Conservation (phyloP, 2,113 vertebrate species). For the Dasyurus viverrinus region DNA sequence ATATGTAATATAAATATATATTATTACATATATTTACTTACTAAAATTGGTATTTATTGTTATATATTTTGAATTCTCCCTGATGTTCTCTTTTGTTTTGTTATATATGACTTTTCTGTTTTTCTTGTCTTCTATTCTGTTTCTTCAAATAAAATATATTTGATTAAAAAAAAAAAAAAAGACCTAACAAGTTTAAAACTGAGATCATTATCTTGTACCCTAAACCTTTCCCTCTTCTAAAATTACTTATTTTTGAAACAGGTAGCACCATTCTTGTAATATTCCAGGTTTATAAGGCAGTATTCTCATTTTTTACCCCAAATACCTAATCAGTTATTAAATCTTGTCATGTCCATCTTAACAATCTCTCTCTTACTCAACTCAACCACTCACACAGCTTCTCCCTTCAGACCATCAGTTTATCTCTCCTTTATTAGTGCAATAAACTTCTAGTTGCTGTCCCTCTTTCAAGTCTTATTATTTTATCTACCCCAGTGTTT, state of each 20-base stretch:
- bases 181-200: neutral
- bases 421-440: neutral
- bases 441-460: neutral
- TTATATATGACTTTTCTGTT: too few species aligned
- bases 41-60: too few species aligned
- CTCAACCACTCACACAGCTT: neutral
- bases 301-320: neutral
- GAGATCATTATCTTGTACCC: neutral
- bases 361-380: neutral
- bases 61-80: too few species aligned
- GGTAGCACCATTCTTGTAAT: neutral
- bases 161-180: neutral
- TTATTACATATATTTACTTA: too few species aligned
- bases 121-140: too few species aligned
- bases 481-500: neutral
- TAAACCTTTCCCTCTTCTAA: neutral
- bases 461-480: neutral
- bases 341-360: neutral
- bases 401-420: neutral
- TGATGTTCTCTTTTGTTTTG: too few species aligned
- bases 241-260: neutral
- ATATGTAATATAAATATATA: too few species aligned
- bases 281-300: neutral
- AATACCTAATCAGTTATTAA: neutral
- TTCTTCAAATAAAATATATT: too few species aligned